Evolutionary conservation across 2,113 vertebrate species (phyloP).

Genomic region (Scatophagus argus): DNA sequence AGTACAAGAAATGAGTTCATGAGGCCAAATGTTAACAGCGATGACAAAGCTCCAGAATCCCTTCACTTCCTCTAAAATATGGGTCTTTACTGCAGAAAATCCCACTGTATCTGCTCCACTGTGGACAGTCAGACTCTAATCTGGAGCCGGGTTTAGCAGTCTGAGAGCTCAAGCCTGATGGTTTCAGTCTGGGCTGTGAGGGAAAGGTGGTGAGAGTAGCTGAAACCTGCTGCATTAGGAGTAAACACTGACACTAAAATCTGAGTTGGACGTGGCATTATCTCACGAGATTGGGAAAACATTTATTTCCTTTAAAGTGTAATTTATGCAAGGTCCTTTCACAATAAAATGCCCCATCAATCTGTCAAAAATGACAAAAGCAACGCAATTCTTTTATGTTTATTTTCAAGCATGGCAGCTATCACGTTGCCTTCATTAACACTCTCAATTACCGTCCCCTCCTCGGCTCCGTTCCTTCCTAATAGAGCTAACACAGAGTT

Average conservation of each 20-base stretch:
- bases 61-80: conserved; percentile 73
- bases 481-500: conserved; percentile 79
- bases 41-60: conserved; percentile 73
- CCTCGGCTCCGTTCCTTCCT: conserved; percentile 64
- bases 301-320: not conserved
- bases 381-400: conserved; percentile 6
- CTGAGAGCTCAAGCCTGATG: conserved; percentile 53
- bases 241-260: conserved; percentile 12
- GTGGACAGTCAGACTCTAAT: conserved; percentile 74
- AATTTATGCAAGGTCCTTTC: conserved; percentile 1
- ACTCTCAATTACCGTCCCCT: conserved; percentile 68
- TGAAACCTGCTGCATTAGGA: conserved; percentile 38
- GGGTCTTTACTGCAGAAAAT: conserved; percentile 79
- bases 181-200: conserved; percentile 56
- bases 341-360: not conserved
- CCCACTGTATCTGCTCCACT: conserved; percentile 76
- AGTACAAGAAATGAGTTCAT: conserved; percentile 65
- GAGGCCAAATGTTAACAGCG: conserved; percentile 52
- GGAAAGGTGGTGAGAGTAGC: conserved; percentile 39
- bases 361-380: conserved; percentile 22
- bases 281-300: not conserved
- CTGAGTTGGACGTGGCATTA: not conserved
- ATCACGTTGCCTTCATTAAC: conserved; percentile 73
- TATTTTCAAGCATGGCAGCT: conserved; percentile 43
- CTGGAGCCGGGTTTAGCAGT: conserved; percentile 63